A percentile compares a stretch with the other conserved stretches of the same genome.
Conservation (phyloP, 2,113 vertebrate species). For the Anthoscopus minutus region DNA sequence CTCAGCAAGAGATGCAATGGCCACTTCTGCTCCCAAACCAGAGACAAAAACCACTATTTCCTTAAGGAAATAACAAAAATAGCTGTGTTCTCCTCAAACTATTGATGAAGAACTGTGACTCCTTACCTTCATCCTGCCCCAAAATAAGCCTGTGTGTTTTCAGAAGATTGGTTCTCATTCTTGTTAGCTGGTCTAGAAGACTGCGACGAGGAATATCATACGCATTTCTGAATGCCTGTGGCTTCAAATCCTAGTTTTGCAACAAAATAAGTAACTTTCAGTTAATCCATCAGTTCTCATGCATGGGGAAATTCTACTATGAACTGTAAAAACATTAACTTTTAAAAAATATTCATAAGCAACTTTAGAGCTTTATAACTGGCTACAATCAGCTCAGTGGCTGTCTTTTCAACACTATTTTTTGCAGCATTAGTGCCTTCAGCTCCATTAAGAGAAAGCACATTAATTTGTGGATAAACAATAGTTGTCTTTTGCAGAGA, state of each 20-base stretch:
- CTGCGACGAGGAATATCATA: conserved; percentile 80
- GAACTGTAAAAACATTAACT: not conserved
- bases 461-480: not conserved
- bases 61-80: not conserved
- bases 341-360: not conserved
- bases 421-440: not conserved
- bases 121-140: conserved; percentile 79
- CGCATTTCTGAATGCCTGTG: conserved; percentile 77
- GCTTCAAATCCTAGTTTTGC: conserved; percentile 74
- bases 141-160: conserved; percentile 75
- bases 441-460: not conserved
- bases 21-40: not conserved
- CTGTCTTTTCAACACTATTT: not conserved
- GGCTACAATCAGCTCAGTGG: not conserved
- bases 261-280: not conserved
- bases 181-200: conserved; percentile 79
- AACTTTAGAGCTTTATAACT: not conserved
- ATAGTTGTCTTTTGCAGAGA: not conserved
- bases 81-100: not conserved
- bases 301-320: not conserved
- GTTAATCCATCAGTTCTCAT: not conserved
- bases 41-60: not conserved
- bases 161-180: conserved; percentile 81
- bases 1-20: not conserved
- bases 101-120: not conserved